Conservation (phyloP, 2,113 vertebrate species). For the Boleophthalmus pectinirostris region DNA sequence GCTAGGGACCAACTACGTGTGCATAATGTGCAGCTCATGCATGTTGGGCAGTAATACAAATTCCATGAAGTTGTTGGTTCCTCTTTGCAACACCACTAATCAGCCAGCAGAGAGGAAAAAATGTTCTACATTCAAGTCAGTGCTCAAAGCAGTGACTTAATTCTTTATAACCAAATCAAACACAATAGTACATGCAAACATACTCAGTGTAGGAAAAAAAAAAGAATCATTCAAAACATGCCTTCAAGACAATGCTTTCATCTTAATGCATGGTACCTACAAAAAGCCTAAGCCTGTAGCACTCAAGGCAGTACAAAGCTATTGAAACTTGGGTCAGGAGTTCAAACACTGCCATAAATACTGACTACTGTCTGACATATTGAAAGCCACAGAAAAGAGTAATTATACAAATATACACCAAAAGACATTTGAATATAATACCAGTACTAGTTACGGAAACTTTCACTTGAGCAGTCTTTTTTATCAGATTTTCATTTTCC, state of each 20-base stretch:
- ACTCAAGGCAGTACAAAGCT: conserved; percentile 29
- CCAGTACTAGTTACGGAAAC: too few relatives aligned
- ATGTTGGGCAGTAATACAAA: conserved; percentile 22
- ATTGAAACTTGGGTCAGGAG: conserved; percentile 24
- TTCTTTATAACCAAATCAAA: conserved; percentile 42
- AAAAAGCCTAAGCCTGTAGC: conserved; percentile 26
- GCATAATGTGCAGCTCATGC: conserved; percentile 38
- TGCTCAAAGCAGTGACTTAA: conserved; percentile 27
- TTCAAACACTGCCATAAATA: conserved; percentile 14
- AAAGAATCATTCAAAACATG: conserved; percentile 49
- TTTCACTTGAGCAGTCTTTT: too few relatives aligned
- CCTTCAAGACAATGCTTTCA: conserved; percentile 58
- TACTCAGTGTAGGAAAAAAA: conserved; percentile 7
- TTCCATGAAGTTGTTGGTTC: conserved; percentile 25
- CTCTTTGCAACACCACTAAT: conserved; percentile 33
- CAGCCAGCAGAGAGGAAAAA: conserved; percentile 11
- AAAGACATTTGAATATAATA: not conserved
- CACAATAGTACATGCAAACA: conserved; percentile 21
- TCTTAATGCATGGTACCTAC: conserved; percentile 54
- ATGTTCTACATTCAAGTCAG: conserved; percentile 20
- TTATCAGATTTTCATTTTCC: too few relatives aligned
- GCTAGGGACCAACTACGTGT: conserved; percentile 52
- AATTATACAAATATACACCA: not conserved
- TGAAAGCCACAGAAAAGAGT: not conserved
- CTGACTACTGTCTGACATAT: conserved; percentile 7